Evolutionary conservation across 1,140 invertebrate species (phyloP).

Genomic region (Dolichoris vasculosae): DNA sequence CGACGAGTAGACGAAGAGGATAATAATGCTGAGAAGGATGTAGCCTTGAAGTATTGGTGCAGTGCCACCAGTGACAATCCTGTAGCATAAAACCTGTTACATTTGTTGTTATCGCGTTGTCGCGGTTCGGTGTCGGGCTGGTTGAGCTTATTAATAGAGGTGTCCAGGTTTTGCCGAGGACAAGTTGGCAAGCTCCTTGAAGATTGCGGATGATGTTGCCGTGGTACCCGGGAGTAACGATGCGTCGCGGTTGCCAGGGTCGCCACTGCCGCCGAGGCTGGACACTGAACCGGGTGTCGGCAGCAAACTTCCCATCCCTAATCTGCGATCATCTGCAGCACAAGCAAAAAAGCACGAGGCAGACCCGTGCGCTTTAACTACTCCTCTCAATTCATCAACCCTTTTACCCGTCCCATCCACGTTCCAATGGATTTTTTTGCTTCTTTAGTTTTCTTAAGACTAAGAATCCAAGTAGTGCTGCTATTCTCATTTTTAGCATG

Average conservation of each 20-base stretch:
- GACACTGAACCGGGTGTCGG: slow-evolving; percentile 3
- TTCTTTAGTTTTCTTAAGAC: background rate
- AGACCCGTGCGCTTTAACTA: background rate
- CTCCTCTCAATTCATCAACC: background rate
- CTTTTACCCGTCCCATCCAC: too few relatives aligned
- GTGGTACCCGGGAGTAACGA: background rate
- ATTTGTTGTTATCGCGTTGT: background rate
- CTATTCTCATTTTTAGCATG: too few relatives aligned
- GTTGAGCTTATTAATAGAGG: slow-evolving; percentile 11
- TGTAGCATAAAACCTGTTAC: background rate
- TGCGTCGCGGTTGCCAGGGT: background rate
- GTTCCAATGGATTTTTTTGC: background rate
- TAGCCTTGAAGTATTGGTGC: background rate
- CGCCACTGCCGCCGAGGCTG: slow-evolving; percentile 2
- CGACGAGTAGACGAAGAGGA: background rate
- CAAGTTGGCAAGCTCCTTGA: background rate
- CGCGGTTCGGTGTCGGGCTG: background rate
- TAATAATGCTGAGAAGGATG: background rate
- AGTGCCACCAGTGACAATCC: background rate
- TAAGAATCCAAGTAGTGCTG: too few relatives aligned
- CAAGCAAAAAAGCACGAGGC: background rate
- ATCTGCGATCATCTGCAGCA: slow-evolving; percentile 60
- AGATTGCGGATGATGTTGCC: background rate
- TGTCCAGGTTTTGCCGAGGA: background rate
- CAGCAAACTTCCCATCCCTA: slow-evolving; percentile 47